Conservation (phyloP, 2,113 vertebrate species). For the Genyomyrus donnyi region DNA sequence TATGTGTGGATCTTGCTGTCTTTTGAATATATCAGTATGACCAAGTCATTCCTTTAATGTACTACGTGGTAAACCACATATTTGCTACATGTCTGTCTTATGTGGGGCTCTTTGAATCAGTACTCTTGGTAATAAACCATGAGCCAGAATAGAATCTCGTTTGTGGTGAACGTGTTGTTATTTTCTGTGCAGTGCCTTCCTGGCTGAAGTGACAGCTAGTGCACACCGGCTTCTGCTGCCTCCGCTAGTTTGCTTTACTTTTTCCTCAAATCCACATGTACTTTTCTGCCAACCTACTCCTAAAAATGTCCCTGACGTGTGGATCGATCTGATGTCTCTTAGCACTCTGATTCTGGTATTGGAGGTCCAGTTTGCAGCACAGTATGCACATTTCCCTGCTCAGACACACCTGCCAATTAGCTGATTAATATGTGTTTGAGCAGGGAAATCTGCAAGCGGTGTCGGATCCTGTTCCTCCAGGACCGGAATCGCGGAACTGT, state of each 20-base stretch:
- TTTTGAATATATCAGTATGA: not conserved
- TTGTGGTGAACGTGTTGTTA: not conserved
- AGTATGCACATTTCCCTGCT: not conserved
- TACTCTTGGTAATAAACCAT: not conserved
- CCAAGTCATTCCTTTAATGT: not conserved
- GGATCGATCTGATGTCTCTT: not conserved
- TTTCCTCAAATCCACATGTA: not conserved
- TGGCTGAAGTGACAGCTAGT: not conserved
- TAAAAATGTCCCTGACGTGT: not conserved
- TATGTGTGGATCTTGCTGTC: not conserved
- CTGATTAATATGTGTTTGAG: not conserved
- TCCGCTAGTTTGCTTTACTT: not conserved
- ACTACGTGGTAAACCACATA: not conserved
- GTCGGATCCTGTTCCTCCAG: not conserved
- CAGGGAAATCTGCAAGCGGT: not conserved
- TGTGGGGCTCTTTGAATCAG: not conserved
- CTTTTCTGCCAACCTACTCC: not conserved
- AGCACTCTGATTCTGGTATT: not conserved
- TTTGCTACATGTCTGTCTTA: not conserved
- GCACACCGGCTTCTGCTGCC: not conserved
- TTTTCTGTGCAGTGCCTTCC: not conserved
- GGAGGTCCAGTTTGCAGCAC: not conserved
- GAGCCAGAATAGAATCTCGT: not conserved
- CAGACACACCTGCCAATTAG: not conserved
- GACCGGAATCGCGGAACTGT: not conserved